Base-by-base conservation (phyloP, 2,797 vertebrate genomes). In the Catharus ustulatus region DNA sequence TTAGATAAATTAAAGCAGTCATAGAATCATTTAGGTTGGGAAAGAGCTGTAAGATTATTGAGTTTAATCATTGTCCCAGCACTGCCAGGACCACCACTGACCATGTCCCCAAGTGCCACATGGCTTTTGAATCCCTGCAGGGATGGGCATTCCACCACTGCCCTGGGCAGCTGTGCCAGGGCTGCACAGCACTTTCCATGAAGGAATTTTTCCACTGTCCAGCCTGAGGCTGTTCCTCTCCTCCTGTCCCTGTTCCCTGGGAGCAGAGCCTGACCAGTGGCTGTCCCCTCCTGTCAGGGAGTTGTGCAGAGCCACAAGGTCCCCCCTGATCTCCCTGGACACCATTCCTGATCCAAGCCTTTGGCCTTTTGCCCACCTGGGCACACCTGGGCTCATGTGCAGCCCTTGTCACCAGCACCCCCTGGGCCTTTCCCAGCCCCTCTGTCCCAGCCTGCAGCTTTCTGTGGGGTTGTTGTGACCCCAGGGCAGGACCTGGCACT, bases 341-440 rank as follows among this genome's bases (percentile, higher is more conserved):
- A 32, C 55, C 38, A 15, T n/a, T 40, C 23, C 58, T 72, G 23
- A 10, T 6, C 34, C 49, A 10, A 19, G 23, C 30, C 45, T 5
- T 0, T 59, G 73, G 21, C 40, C 19, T 34, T 9, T 5, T 73
- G 19, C 34, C 61, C 20, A 6, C 3, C 15, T 77, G 49, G 32
- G 20, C 11, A 48, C 9, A 2, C 20, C 46, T 52, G 42, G 23
- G 11, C 5, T 73, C 0, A 0, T 13, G 27, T 43, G 67, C 66
- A 5, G 13, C 32, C 1, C 4, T 2, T 43, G 58, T 4, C 48
- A 38, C 9, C 57, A 45, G 30, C 63, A 36, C 9, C 27, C 9
- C 43, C 49, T 49, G 36, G 29, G 24, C 38, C 36, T 63, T 63
- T 55, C 22, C 18, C 66, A 77, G 45, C n/a, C 24, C 1, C 10